These are phyloP conservation scores for Lateolabrax maculatus DNA, from an alignment of 2,797 vertebrate species.

Conservation along the genomic window DNA sequence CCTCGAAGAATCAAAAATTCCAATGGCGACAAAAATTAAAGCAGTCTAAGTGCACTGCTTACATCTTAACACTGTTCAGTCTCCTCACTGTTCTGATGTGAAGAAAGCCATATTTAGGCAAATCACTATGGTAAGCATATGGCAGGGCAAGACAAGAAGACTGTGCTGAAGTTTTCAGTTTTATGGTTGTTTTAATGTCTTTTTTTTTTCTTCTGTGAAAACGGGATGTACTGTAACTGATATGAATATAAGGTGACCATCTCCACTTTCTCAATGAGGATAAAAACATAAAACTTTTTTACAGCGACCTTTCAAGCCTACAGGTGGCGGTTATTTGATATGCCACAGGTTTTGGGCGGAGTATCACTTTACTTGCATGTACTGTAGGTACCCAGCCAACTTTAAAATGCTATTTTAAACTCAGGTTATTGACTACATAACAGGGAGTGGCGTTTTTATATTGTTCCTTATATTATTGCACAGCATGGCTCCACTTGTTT, in stretches of 20 bases:
- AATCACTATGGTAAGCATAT: neutral
- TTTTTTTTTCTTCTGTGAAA: slow-evolving; percentile 2
- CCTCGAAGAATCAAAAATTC: too few relatives aligned
- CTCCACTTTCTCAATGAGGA: slow-evolving; percentile 12
- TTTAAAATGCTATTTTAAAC: slow-evolving; percentile 52
- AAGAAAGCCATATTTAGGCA: neutral
- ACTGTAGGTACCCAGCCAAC: slow-evolving; percentile 20
- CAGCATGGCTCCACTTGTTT: slow-evolving; percentile 27
- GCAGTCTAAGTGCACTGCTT: too few relatives aligned
- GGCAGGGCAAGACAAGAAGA: neutral
- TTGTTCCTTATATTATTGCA: neutral
- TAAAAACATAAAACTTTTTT: slow-evolving; percentile 10
- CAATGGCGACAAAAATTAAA: neutral
- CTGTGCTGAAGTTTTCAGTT: neutral
- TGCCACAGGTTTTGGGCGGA: slow-evolving; percentile 38
- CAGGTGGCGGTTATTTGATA: slow-evolving; percentile 8
- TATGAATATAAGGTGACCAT: slow-evolving; percentile 15
- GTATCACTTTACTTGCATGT: slow-evolving; percentile 49
- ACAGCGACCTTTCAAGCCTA: slow-evolving; percentile 6
- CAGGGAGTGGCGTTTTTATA: slow-evolving; percentile 39
- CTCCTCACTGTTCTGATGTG: neutral
- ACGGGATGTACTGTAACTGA: neutral
- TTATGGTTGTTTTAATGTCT: neutral
- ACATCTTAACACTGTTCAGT: neutral
- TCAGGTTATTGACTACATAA: slow-evolving; percentile 23